Percentiles rank a stretch among this genome's conserved stretches.
Conservation (phyloP, 2,113 vertebrate species). For the Istiophorus platypterus region DNA sequence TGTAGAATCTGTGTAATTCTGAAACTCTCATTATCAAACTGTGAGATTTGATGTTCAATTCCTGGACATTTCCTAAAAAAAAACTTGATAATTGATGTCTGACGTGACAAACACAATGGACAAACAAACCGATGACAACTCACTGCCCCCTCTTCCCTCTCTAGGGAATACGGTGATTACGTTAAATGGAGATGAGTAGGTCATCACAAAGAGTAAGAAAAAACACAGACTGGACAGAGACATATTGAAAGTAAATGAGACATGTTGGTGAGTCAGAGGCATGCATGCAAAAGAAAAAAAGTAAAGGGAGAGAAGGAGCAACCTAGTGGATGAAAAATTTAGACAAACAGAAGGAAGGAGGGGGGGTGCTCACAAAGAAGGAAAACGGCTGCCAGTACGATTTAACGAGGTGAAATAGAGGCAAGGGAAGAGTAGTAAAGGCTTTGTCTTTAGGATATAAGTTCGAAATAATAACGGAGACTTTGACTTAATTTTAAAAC, state of each 20-base stretch:
- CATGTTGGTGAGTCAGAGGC: slow-evolving; percentile 35
- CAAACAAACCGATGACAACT: background rate
- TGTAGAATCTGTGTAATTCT: background rate
- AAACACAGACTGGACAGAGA: slow-evolving; percentile 1
- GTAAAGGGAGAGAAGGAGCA: slow-evolving; percentile 14
- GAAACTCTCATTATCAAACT: background rate
- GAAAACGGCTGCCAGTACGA: slow-evolving; percentile 14
- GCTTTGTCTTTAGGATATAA: slow-evolving; percentile 24
- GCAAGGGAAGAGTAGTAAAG: slow-evolving; percentile 18
- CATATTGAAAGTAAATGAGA: background rate
- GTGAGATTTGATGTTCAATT: background rate
- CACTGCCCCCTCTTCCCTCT: background rate
- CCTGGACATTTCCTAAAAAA: background rate
- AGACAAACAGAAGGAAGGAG: slow-evolving; percentile 30
- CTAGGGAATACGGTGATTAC: background rate
- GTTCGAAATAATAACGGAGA: background rate
- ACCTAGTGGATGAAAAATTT: slow-evolving; percentile 53
- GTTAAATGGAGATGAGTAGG: background rate
- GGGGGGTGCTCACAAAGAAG: background rate
- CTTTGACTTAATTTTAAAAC: background rate
- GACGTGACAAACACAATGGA: background rate
- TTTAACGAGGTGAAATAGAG: slow-evolving; percentile 38
- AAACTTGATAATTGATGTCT: background rate
- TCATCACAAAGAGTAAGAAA: background rate
- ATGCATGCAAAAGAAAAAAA: slow-evolving; percentile 17